Conservation (phyloP, 2,113 vertebrate genomes). For the Gadus macrocephalus region DNA sequence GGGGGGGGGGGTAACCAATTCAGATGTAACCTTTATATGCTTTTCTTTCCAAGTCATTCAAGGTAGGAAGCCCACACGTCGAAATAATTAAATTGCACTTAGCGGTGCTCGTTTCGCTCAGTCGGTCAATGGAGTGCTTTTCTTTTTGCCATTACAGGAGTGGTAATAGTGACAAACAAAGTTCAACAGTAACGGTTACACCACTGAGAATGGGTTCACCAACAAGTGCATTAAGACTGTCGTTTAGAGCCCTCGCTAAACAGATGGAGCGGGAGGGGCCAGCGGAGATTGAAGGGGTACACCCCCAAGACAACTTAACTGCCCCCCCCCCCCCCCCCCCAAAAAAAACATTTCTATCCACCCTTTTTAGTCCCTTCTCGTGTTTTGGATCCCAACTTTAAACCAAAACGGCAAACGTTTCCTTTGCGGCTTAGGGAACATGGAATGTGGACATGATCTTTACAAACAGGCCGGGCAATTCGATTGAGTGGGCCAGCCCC, state of each 20-base stretch:
- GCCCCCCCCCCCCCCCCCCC: neutral
- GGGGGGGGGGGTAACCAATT: neutral
- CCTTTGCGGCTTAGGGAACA: neutral
- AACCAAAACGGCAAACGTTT: neutral
- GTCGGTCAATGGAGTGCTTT: conserved; percentile 33
- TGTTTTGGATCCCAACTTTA: neutral
- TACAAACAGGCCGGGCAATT: neutral
- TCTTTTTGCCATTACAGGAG: conserved; percentile 48
- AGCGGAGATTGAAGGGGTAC: neutral
- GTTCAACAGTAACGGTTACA: conserved; percentile 1
- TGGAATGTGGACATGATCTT: neutral
- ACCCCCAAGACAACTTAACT: neutral
- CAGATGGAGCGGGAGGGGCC: neutral
- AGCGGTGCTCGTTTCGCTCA: conserved; percentile 1
- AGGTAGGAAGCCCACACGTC: neutral
- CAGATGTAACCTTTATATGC: neutral
- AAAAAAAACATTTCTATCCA: too few relatives aligned
- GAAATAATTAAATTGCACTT: neutral
- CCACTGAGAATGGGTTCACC: neutral
- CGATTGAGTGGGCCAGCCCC: conserved; percentile 10
- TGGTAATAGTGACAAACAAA: conserved; percentile 23
- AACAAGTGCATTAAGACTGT: conserved; percentile 5
- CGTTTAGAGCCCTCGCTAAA: neutral
- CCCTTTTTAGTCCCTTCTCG: neutral
- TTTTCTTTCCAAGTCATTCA: neutral